Base-by-base conservation (phyloP, 2,797 vertebrate genomes). In the Chaetodon trifasciatus region DNA sequence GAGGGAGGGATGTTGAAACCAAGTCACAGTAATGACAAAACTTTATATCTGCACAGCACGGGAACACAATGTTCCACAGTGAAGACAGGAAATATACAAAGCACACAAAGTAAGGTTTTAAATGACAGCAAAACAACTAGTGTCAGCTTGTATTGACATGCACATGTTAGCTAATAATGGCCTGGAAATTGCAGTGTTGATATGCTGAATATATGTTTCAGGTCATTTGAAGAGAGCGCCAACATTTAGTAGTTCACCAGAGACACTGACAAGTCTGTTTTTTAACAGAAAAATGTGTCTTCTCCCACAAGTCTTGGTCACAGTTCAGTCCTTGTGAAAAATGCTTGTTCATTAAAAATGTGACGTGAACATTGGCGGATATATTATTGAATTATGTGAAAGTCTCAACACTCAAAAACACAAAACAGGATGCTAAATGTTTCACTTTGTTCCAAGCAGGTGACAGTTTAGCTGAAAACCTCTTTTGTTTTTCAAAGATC, bases 401-500 rank as follows among this genome's bases (percentile, higher is more conserved):
- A 4, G 2, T 32, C 28, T 53, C 17, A 23, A 37, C 9, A 11
- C 8, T 40, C 1, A 46, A 24, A 47, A 39, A 53, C 23, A 61
- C 46, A 9, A 49, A 68, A 52, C 15, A 6, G 21, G 19, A 74
- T 60, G 55, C 37, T 52, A 53, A 40, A 70, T 49, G 37, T 75
- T 61, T 83, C 16, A 40, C 8, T 23, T 47, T 67, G 28, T 37
- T 58, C 3, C 50, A 56, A 73, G 71, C 74, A 39, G 72, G 10
- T 58, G 52, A 70, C 64, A 47, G 19, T 57, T 62, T 9, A 56
- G 64, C 46, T 66, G n/a, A 70, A 35, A 71, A 24, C 69, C 50
- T 69, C n/a, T 17, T 40, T 70, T 71, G 23, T 74, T 69, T 72
- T 53, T 73, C 53, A 68, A 70, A 84, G 60, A 76, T 82, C 61